Percentiles rank a stretch among this genome's conserved stretches.
Evolutionary conservation across 2,888 invertebrate genomes (phyloP).

Genomic region (Sicus ferrugineus): DNA sequence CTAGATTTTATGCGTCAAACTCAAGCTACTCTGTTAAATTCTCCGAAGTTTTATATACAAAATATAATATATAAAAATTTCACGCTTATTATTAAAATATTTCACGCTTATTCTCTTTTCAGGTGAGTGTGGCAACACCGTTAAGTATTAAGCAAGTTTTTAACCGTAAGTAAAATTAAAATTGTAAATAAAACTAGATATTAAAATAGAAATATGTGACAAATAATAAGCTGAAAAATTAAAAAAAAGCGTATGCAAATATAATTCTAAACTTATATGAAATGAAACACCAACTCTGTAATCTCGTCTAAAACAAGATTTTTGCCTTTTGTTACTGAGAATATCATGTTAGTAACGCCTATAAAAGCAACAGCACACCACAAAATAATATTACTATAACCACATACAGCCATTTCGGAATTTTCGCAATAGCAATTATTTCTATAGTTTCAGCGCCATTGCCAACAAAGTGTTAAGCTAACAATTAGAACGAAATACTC

Average conservation of each 20-base stretch:
- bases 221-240: not conserved
- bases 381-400: not conserved
- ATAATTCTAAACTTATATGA: too few relatives aligned
- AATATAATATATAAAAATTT: too few relatives aligned
- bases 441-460: not conserved
- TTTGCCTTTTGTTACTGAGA: not conserved
- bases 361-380: too few relatives aligned
- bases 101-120: not conserved
- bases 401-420: not conserved
- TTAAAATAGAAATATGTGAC: not conserved
- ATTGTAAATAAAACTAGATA: not conserved
- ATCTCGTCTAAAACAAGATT: too few relatives aligned
- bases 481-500: not conserved
- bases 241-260: not conserved
- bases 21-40: too few relatives aligned
- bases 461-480: not conserved
- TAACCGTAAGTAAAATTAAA: slow-evolving; percentile 4
- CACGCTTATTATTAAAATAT: not conserved
- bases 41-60: too few relatives aligned
- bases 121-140: slow-evolving; percentile 4
- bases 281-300: too few relatives aligned
- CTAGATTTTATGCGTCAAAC: too few relatives aligned
- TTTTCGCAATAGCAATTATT: not conserved
- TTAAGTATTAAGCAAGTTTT: not conserved
- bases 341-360: not conserved